Conservation (phyloP, 2,113 vertebrate species). For the Stigmatopora argus region DNA sequence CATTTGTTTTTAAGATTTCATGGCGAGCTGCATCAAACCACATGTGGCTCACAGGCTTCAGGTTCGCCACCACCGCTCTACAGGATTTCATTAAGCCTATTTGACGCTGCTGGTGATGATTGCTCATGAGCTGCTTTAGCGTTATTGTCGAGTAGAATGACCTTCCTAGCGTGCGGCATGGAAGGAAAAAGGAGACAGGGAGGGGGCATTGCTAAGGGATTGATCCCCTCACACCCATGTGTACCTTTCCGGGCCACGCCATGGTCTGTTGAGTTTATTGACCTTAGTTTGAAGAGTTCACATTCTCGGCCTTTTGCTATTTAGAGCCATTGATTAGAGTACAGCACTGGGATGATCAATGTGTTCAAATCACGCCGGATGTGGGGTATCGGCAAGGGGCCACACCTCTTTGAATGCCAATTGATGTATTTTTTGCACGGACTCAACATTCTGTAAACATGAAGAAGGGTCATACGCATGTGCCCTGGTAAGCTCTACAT, state of each 20-base stretch:
- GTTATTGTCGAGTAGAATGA: slow-evolving; percentile 49
- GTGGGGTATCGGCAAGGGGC: neutral
- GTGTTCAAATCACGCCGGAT: slow-evolving; percentile 37
- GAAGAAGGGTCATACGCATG: slow-evolving; percentile 11
- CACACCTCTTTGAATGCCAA: neutral
- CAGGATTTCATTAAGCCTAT: slow-evolving; percentile 45
- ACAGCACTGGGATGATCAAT: slow-evolving; percentile 56
- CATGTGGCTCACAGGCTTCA: neutral
- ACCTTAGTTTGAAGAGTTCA: slow-evolving; percentile 55
- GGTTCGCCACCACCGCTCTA: slow-evolving; percentile 17
- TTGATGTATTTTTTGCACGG: neutral
- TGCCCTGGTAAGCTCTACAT: slow-evolving; percentile 28
- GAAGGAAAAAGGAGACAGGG: neutral
- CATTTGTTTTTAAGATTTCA: neutral
- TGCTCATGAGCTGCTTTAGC: slow-evolving; percentile 29
- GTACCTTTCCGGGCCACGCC: slow-evolving; percentile 8
- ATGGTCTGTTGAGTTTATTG: slow-evolving; percentile 52
- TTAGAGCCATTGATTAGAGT: slow-evolving; percentile 52
- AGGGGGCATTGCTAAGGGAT: slow-evolving; percentile 34
- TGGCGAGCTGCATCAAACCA: neutral
- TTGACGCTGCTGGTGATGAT: slow-evolving; percentile 36
- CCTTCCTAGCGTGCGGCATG: slow-evolving; percentile 44
- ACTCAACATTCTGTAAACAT: neutral
- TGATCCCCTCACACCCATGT: slow-evolving; percentile 22
- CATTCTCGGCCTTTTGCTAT: slow-evolving; percentile 39